Conservation (phyloP, 2,888 invertebrate species). For the Hypena proboscidalis region DNA sequence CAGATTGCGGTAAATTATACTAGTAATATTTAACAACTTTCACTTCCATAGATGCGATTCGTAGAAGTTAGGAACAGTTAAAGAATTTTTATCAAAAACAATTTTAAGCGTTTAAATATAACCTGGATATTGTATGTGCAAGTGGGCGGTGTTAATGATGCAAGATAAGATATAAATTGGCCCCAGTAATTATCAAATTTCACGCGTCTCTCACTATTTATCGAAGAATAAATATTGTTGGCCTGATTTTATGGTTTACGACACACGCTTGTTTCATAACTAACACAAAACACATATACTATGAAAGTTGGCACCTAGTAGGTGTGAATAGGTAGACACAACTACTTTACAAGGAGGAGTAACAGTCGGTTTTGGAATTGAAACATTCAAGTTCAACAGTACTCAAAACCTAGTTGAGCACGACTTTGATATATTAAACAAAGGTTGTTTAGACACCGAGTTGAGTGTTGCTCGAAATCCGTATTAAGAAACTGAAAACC, state of each 20-base stretch:
- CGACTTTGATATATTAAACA: too few relatives aligned
- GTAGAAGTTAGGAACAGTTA: conserved; percentile 5
- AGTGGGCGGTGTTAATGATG: conserved; percentile 67
- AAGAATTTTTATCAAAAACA: conserved; percentile 7
- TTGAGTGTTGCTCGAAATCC: too few relatives aligned
- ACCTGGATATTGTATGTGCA: conserved; percentile 33
- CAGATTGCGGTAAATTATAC: conserved; percentile 33
- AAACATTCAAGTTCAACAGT: too few relatives aligned
- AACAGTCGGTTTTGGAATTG: too few relatives aligned
- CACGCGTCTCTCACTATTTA: conserved; percentile 71
- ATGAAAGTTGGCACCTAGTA: conserved; percentile 40
- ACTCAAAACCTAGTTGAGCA: too few relatives aligned
- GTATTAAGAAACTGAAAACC: too few relatives aligned
- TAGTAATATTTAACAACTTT: conserved; percentile 34
- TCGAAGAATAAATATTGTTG: conserved; percentile 77
- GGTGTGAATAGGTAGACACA: conserved; percentile 51
- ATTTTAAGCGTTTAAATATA: conserved; percentile 13
- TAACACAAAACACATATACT: conserved; percentile 23
- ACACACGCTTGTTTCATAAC: conserved; percentile 65
- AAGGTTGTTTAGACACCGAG: too few relatives aligned
- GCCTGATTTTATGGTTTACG: conserved; percentile 65
- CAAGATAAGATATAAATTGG: conserved; percentile 75
- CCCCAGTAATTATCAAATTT: conserved; percentile 79
- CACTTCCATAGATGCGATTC: conserved; percentile 19
- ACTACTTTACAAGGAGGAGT: background rate